Evolutionary conservation across 2,113 vertebrate genomes (phyloP).

Genomic region (Corydoras maculifer): DNA sequence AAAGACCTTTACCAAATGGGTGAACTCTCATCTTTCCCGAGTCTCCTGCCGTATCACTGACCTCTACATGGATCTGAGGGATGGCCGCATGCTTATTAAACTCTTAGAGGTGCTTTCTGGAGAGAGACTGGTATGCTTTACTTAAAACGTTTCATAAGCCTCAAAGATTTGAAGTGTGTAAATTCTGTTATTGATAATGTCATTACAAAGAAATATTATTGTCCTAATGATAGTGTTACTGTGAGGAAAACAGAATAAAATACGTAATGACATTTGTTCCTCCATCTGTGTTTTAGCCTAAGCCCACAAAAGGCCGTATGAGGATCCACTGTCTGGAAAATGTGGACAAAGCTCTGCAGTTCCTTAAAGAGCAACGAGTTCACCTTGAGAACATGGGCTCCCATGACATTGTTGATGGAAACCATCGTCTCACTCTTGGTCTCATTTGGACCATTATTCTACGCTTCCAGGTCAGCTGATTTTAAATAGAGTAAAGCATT

Average conservation of each 20-base stretch:
- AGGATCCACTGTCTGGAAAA: slow-evolving; percentile 96
- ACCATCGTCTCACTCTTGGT: slow-evolving; percentile 88
- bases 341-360: slow-evolving; percentile 96
- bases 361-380: slow-evolving; percentile 93
- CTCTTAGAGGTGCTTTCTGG: slow-evolving; percentile 85
- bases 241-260: neutral
- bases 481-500: neutral
- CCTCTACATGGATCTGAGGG: slow-evolving; percentile 80
- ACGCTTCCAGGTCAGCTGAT: slow-evolving; percentile 79
- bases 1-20: slow-evolving; percentile 92
- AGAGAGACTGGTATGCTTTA: slow-evolving; percentile 75
- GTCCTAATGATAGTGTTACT: too few relatives aligned
- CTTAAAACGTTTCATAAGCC: neutral
- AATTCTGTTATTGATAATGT: too few relatives aligned
- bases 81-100: slow-evolving; percentile 90
- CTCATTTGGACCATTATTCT: slow-evolving; percentile 98
- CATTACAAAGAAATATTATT: too few relatives aligned
- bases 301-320: slow-evolving; percentile 94
- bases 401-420: slow-evolving; percentile 94
- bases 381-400: slow-evolving; percentile 98
- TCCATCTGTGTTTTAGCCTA: slow-evolving; percentile 66
- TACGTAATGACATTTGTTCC: too few relatives aligned
- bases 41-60: slow-evolving; percentile 86
- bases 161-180: too few relatives aligned
- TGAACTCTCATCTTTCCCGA: slow-evolving; percentile 82